These are phyloP conservation scores for Mamestra configurata DNA, from an alignment of 1,140 invertebrate genomes.

Conservation along the genomic window DNA sequence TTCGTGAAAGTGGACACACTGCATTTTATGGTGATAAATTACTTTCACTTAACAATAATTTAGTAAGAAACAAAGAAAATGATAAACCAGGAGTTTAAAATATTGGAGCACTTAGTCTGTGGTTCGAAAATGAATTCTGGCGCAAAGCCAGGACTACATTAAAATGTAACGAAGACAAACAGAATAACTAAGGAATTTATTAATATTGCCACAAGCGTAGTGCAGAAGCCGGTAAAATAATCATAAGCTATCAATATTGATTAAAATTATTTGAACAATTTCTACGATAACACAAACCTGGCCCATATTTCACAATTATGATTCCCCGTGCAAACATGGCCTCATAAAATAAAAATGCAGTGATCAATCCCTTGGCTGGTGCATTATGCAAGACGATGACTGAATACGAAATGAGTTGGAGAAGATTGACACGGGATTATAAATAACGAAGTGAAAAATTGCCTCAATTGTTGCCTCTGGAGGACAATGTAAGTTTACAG, in stretches of 20 bases:
- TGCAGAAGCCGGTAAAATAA: conserved; percentile 30
- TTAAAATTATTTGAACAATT: conserved; percentile 25
- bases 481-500: conserved; percentile 10
- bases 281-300: conserved; percentile 13
- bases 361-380: conserved; percentile 41
- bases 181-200: conserved; percentile 42
- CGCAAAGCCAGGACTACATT: conserved; percentile 35
- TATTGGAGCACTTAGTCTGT: neutral
- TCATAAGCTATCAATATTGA: conserved; percentile 32
- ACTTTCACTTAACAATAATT: conserved; percentile 16
- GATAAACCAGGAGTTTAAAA: neutral
- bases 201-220: conserved; percentile 26
- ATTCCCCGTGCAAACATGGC: conserved; percentile 37
- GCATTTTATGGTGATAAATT: conserved; percentile 6
- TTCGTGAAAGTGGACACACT: conserved; percentile 3
- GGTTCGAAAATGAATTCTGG: conserved; percentile 14
- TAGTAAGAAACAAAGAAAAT: neutral
- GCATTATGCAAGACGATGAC: conserved; percentile 43
- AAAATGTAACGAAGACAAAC: conserved; percentile 13
- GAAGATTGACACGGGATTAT: conserved; percentile 46
- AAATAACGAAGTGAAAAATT: conserved; percentile 43
- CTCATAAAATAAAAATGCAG: conserved; percentile 40
- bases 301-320: conserved; percentile 49
- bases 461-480: conserved; percentile 15
- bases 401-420: conserved; percentile 47